These are phyloP conservation scores for Rafetus swinhoei DNA, from an alignment of 2,113 vertebrate genomes.

Conservation along the genomic window DNA sequence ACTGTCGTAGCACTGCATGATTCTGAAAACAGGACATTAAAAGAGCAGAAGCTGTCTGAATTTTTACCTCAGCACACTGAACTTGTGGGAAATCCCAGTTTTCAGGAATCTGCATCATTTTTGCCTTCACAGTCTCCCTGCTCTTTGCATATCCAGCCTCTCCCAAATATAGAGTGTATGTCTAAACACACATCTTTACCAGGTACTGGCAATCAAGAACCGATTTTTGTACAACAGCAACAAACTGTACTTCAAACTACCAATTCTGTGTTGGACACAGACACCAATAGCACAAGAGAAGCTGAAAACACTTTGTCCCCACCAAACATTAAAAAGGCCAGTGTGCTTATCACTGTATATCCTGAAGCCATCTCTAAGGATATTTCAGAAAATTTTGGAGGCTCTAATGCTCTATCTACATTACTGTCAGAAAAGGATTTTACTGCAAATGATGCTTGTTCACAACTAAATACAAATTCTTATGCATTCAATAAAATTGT, in stretches of 20 bases:
- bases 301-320: conserved; percentile 64
- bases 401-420: neutral
- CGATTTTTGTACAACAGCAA: conserved; percentile 61
- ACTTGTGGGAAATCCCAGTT: conserved; percentile 51
- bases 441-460: conserved; percentile 50
- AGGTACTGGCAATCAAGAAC: conserved; percentile 70
- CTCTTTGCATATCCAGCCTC: conserved; percentile 66
- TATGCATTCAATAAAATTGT: conserved; percentile 47
- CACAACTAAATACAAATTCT: conserved; percentile 42
- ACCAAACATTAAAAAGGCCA: conserved; percentile 58
- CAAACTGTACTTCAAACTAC: conserved; percentile 64
- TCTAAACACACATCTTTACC: conserved; percentile 66
- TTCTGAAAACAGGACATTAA: conserved; percentile 72
- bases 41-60: conserved; percentile 73
- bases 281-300: conserved; percentile 61
- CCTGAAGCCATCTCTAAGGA: conserved; percentile 67
- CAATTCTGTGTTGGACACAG: conserved; percentile 56
- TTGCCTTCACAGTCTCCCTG: conserved; percentile 68
- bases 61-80: conserved; percentile 69
- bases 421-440: conserved; percentile 64
- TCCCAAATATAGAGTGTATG: conserved; percentile 52
- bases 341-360: conserved; percentile 44
- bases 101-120: conserved; percentile 66
- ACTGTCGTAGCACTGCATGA: conserved; percentile 29
- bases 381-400: conserved; percentile 66